Evolutionary conservation across 2,113 vertebrate genomes (phyloP).

Genomic region (Thamnophis sirtalis): DNA sequence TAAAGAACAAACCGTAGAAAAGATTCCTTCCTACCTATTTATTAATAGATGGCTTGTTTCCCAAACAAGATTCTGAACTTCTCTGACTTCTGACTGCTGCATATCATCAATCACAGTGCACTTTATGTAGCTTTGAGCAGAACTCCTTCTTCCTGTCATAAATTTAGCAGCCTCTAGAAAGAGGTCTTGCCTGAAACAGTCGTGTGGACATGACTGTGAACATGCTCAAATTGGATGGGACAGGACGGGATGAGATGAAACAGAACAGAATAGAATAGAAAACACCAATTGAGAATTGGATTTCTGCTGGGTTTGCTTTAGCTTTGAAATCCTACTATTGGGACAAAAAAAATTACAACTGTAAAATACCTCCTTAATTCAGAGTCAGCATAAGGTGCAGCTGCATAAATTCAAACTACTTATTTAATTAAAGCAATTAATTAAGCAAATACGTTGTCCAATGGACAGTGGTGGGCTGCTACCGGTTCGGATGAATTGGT

Average conservation of each 20-base stretch:
- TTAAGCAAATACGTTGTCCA: not conserved
- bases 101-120: not conserved
- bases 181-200: not conserved
- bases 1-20: not conserved
- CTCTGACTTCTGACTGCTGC: not conserved
- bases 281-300: not conserved
- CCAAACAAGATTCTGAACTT: not conserved
- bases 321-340: not conserved
- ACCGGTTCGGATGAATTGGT: no score
- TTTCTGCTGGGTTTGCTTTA: not conserved
- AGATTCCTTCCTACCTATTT: not conserved
- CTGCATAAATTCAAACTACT: not conserved
- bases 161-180: not conserved
- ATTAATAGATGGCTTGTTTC: conserved; percentile 24
- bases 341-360: not conserved
- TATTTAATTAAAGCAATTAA: not conserved
- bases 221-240: not conserved
- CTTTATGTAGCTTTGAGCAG: rapidly evolving
- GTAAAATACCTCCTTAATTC: not conserved
- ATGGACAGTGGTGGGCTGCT: not conserved
- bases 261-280: not conserved
- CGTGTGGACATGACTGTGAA: not conserved
- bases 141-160: not conserved
- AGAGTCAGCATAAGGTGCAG: not conserved
- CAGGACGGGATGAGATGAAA: no score